Evolutionary conservation across 2,888 invertebrate genomes (phyloP).

Genomic region (Heliconius ethilla): DNA sequence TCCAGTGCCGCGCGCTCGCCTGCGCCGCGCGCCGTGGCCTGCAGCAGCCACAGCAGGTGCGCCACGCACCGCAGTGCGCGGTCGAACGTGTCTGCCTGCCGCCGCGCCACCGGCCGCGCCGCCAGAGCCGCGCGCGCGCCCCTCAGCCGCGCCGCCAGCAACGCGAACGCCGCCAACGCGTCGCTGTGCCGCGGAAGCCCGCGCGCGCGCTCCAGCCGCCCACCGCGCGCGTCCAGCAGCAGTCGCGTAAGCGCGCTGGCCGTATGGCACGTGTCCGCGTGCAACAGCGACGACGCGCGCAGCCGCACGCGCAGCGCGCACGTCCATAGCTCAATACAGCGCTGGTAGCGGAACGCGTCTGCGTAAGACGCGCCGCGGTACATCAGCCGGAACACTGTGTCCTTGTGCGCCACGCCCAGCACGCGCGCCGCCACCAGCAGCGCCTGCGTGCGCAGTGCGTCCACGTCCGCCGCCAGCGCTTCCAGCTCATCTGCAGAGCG

Average conservation of each 20-base stretch:
- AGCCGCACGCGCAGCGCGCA: constrained; percentile 91
- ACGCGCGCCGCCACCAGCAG: constrained; percentile 93
- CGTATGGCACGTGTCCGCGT: constrained; percentile 88
- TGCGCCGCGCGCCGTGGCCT: constrained; percentile 73
- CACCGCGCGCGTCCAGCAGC: constrained; percentile 87
- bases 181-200: constrained; percentile 83
- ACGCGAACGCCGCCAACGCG: constrained; percentile 85
- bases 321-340: constrained; percentile 93
- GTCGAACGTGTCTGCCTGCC: constrained; percentile 91
- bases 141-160: constrained; percentile 84
- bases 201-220: constrained; percentile 77
- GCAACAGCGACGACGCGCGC: constrained; percentile 88
- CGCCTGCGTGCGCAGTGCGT: constrained; percentile 93
- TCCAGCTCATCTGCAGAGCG: constrained; percentile 86
- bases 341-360: constrained; percentile 88
- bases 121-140: constrained; percentile 71
- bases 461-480: constrained; percentile 88
- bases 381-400: constrained; percentile 90
- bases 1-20: constrained; percentile 58
- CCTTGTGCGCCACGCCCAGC: constrained; percentile 92
- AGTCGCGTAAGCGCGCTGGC: constrained; percentile 92
- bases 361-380: constrained; percentile 88
- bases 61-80: constrained; percentile 90
- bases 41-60: constrained; percentile 88
- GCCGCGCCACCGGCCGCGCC: constrained; percentile 86